Conservation (phyloP, 2,888 invertebrate species). For the Lysandra coridon region DNA sequence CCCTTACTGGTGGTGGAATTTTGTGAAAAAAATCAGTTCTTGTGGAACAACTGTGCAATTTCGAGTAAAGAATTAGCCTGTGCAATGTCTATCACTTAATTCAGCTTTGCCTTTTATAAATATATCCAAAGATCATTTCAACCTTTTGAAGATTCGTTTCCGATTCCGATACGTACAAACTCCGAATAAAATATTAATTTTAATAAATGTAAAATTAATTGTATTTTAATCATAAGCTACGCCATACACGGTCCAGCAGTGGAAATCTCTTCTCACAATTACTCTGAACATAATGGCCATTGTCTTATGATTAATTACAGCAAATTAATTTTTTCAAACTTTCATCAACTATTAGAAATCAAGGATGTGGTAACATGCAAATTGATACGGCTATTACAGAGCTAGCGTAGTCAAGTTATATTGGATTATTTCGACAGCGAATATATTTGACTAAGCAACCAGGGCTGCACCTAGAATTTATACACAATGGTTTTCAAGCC, state of each 20-base stretch:
- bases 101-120: too few species aligned
- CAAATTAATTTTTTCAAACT: conserved; percentile 43
- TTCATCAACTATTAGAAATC: conserved; percentile 10
- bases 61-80: too few species aligned
- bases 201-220: conserved; percentile 25
- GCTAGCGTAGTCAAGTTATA: neutral
- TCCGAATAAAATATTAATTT: neutral
- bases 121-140: neutral
- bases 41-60: too few species aligned
- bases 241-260: conserved; percentile 57
- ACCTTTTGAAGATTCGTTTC: neutral
- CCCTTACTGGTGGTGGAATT: too few species aligned
- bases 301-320: conserved; percentile 51
- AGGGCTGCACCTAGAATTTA: too few species aligned
- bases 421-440: too few species aligned
- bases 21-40: too few species aligned
- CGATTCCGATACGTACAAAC: neutral
- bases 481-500: neutral
- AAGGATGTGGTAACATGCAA: conserved; percentile 10
- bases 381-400: neutral
- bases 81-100: too few species aligned
- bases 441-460: too few species aligned
- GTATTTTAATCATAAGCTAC: conserved; percentile 22
- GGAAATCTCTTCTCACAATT: conserved; percentile 71
- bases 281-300: conserved; percentile 75